Evolutionary conservation across 2,888 invertebrate species (phyloP), one percentile per base, ranked within the genome.

Genomic region (Panopea generosa): DNA sequence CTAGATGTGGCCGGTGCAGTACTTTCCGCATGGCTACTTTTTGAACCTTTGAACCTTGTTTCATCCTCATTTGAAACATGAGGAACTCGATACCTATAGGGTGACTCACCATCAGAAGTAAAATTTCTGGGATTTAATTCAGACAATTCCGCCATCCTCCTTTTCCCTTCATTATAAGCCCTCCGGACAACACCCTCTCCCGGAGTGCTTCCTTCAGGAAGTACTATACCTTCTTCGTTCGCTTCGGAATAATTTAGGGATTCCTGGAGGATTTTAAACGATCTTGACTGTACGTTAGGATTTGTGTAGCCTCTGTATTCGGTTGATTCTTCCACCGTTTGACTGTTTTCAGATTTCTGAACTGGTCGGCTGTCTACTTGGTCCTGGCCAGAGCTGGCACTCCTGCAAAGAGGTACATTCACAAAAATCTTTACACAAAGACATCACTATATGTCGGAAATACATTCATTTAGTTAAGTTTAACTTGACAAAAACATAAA

Each of bases 281-380:
- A 89, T 22, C 89, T 81, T 9, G 88, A 88, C 72, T 89, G 89
- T 4, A 85, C 82, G 62, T 86, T 86, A 18, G 89, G 87, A 72
- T 88, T 86, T 9, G 82, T 85, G 71, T 84, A 84, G 6, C 86
- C 87, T 33, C 81, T 67, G 65, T 85, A 86, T 33, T 71, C 72
- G 3, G 85, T 82, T 24, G 87, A 73, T 52, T 87, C 87, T 59
- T 87, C 87, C n/a, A 65, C 77, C 1, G 84, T 78, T 53, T 74
- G 38, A 14, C 43, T 45, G n/a, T 49, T 27, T 27, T 33, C 56
- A 18, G 27, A 22, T 14, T 27, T 55, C 1, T 33, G 40, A 3
- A 50, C 57, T 26, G 43, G 63, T 3, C 55, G 40, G 24, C 65
- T 56, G 57, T 81, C 78, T 20, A 57, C 68, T 53, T 76, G 70